Percentiles rank a stretch among this genome's conserved stretches.
These are phyloP conservation scores for Penaeus chinensis DNA, from an alignment of 1,140 invertebrate species.

Conservation along the genomic window DNA sequence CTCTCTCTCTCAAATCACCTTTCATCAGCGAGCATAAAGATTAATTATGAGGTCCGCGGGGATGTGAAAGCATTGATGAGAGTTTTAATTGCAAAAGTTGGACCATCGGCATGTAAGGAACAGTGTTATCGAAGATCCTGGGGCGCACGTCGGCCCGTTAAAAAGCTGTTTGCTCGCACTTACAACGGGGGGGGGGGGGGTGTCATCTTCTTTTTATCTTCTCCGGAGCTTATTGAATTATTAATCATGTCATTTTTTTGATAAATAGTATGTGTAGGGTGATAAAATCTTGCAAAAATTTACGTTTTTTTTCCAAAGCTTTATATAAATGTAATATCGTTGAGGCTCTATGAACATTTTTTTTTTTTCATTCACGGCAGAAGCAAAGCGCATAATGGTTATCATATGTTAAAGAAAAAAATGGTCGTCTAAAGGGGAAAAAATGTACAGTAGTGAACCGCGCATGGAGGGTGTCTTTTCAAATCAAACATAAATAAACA, in stretches of 20 bases:
- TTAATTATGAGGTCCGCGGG: constrained; percentile 50
- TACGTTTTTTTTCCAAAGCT: too few relatives aligned
- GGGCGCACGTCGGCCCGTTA: not conserved
- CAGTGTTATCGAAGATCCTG: constrained; percentile 45
- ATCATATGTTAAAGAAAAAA: not conserved
- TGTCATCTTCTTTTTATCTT: too few relatives aligned
- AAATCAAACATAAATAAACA: constrained; percentile 22
- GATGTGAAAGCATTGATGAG: constrained; percentile 54
- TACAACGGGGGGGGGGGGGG: not conserved
- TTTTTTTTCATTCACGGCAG: too few relatives aligned
- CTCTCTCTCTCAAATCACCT: constrained; percentile 4
- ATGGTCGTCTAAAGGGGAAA: too few relatives aligned
- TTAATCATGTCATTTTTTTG: too few relatives aligned
- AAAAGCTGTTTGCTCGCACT: constrained; percentile 35
- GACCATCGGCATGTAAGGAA: constrained; percentile 38
- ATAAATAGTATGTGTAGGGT: too few relatives aligned
- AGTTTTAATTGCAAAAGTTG: constrained; percentile 60
- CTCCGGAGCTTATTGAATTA: too few relatives aligned
- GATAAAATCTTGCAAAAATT: too few relatives aligned
- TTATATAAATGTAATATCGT: too few relatives aligned
- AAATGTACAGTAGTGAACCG: not conserved
- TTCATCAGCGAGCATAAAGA: constrained; percentile 48
- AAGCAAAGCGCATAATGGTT: too few relatives aligned
- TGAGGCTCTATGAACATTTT: too few relatives aligned
- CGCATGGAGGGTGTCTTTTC: not conserved